Evolutionary conservation across 1,140 invertebrate genomes (phyloP).

Genomic region (Bombyx mandarina): DNA sequence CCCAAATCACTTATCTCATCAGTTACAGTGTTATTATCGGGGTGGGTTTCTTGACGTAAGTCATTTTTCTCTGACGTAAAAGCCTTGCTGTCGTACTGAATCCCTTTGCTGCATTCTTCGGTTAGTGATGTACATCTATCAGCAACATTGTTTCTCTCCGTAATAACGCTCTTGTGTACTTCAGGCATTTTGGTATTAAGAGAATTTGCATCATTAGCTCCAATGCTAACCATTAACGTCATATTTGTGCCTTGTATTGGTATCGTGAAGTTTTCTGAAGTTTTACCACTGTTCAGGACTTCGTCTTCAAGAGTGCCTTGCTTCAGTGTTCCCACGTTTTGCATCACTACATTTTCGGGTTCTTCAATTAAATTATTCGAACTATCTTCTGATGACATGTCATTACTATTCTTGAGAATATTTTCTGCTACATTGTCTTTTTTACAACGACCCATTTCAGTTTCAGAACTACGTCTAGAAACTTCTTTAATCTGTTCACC

Average conservation of each 20-base stretch:
- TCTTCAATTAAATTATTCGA: not conserved
- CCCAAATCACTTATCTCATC: too few species aligned
- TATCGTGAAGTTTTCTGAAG: slow-evolving; percentile 33
- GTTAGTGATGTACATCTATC: slow-evolving; percentile 32
- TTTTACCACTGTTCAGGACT: not conserved
- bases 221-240: slow-evolving; percentile 49
- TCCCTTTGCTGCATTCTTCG: slow-evolving; percentile 45
- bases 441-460: slow-evolving; percentile 8
- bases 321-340: too few species aligned
- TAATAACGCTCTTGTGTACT: slow-evolving; percentile 16
- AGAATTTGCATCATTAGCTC: slow-evolving; percentile 11
- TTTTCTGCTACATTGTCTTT: slow-evolving; percentile 1
- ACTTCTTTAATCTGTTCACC: slow-evolving; percentile 31
- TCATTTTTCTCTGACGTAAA: too few species aligned
- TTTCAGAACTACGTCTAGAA: slow-evolving; percentile 15
- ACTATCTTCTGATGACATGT: not conserved
- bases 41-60: too few species aligned
- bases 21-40: too few species aligned
- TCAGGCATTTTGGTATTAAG: slow-evolving; percentile 4
- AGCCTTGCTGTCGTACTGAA: slow-evolving; percentile 22
- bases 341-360: too few species aligned
- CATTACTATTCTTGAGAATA: not conserved
- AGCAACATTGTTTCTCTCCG: slow-evolving; percentile 15
- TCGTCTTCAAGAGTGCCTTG: not conserved
- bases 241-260: slow-evolving; percentile 58